Evolutionary conservation across 2,888 invertebrate species (phyloP).

Genomic region (Epinotia nisella): DNA sequence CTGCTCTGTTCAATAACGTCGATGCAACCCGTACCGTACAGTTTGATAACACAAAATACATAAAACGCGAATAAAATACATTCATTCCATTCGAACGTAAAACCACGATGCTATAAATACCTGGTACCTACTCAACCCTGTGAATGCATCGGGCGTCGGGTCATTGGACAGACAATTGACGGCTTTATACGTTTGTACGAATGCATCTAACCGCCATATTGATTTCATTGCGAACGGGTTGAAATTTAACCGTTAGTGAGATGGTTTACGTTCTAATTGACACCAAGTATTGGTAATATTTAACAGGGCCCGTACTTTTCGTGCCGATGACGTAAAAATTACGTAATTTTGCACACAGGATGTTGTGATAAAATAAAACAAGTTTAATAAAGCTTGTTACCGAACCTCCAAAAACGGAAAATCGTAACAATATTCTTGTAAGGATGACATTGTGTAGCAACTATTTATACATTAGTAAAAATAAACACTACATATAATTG

Average conservation of each 20-base stretch:
- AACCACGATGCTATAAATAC: slow-evolving; percentile 7
- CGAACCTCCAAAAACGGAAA: no score
- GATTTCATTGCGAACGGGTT: slow-evolving; percentile 12
- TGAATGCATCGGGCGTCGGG: slow-evolving; percentile 6
- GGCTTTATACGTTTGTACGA: slow-evolving; percentile 7
- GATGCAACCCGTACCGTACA: not conserved
- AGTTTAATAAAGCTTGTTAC: no score
- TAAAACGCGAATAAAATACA: slow-evolving; percentile 3
- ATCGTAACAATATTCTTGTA: no score
- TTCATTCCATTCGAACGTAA: slow-evolving; percentile 10
- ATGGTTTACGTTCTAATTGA: not conserved
- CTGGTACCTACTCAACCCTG: slow-evolving; percentile 21
- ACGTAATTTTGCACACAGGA: no score
- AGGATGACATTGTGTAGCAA: no score
- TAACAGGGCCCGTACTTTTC: no score
- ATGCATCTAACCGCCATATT: slow-evolving; percentile 19
- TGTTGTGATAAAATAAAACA: no score
- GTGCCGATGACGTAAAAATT: no score
- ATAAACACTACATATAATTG: no score
- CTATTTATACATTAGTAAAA: no score
- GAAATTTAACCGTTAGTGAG: not conserved
- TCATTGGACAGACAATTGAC: slow-evolving; percentile 29
- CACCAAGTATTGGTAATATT: no score
- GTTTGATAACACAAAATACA: not conserved
- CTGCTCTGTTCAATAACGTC: not conserved